Conservation (phyloP, 2,797 vertebrate genomes). For the Poeciliopsis infans region DNA sequence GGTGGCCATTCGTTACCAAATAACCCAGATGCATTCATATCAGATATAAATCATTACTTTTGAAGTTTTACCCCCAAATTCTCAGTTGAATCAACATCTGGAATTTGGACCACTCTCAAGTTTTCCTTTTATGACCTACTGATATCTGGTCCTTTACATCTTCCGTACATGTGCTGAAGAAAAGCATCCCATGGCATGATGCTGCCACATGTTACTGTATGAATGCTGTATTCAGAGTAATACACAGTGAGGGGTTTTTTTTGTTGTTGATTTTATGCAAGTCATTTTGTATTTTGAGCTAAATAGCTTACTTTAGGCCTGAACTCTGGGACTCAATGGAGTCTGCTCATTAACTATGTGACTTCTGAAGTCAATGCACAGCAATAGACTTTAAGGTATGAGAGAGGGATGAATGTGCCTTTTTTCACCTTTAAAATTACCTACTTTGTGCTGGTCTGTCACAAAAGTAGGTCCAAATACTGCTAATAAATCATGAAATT, state of each 20-base stretch:
- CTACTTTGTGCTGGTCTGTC: background rate
- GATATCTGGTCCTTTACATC: background rate
- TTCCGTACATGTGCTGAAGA: background rate
- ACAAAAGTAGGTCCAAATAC: background rate
- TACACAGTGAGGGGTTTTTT: background rate
- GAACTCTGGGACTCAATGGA: background rate
- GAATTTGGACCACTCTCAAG: background rate
- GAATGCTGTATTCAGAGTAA: background rate
- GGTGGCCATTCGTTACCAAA: background rate
- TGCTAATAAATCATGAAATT: background rate
- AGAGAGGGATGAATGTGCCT: background rate
- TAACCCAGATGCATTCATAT: background rate
- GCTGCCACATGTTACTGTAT: background rate
- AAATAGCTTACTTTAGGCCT: background rate
- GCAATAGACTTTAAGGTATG: background rate
- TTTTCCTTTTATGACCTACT: background rate
- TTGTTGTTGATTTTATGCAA: background rate
- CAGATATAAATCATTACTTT: background rate
- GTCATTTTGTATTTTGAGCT: background rate
- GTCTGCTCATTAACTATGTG: background rate
- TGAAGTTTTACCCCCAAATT: background rate
- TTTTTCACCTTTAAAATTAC: background rate
- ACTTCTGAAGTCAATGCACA: background rate
- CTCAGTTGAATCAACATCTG: background rate
- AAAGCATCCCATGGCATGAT: background rate